Base-by-base conservation (phyloP, 2,888 invertebrate species). In the Gastracanthus pulcherrimus region DNA sequence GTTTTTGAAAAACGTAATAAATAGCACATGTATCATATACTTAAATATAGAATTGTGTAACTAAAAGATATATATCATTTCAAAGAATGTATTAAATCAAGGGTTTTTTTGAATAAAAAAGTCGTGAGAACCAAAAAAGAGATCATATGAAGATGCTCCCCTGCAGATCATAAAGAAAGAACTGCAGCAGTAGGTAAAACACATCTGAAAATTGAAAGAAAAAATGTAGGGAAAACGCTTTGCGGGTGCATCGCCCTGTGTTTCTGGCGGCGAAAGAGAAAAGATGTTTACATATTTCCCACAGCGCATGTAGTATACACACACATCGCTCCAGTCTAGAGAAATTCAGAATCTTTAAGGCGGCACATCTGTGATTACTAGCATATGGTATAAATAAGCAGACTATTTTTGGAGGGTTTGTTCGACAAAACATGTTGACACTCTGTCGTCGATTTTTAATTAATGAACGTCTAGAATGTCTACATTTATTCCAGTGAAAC, bases 241-340 rank as follows among this genome's bases (percentile, higher is more conserved):
- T 29, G 7, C 5, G 48, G 38, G 70, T 36, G 45, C 34, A 72
- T 72, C 66, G 51, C 1, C 38, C 41, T 19, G 62, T 11, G 55
- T 62, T 45, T 67, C 41, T 60, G 55, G 45, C 38, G 76, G 45
- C 29, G 26, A 76, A 76, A 76, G 72, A 72, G 67, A 71, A 76
- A 72, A 76, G 58, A 72, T 81, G 71, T 67, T 76, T 76, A 76
- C 67, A 62, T 60, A 76, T 67, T 76, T 76, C 76, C 72, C 72
- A 76, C 76, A 67, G 26, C 16, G 13, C 36, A 13, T 3, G 38
- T 26, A 67, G 45, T 60, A 29, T 66, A 69, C 41, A 77, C 48
- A 60, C 60, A 36, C 60, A 51, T 19, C 36, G 11, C 76, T 70
- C n/a, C 36, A 26, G 19, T 9, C 48, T 31, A 38, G 23, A 23